Conservation (phyloP, 2,113 vertebrate species). For the Glaucomys volans region DNA sequence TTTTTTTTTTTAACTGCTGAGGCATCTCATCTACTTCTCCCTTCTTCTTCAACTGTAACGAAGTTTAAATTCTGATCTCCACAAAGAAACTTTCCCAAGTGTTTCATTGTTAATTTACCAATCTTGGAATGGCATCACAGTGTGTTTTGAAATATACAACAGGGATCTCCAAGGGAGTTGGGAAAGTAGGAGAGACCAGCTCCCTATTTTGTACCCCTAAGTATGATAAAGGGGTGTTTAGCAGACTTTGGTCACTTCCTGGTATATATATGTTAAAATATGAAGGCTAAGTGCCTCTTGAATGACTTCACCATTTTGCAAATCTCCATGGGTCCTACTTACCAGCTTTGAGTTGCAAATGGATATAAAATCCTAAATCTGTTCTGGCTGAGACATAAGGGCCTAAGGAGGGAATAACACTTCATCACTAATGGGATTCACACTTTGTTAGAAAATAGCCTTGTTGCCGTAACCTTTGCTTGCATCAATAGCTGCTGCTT, state of each 20-base stretch:
- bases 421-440: slow-evolving; percentile 49
- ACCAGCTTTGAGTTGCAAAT: slow-evolving; percentile 43
- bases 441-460: slow-evolving; percentile 63
- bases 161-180: neutral
- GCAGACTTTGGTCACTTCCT: slow-evolving; percentile 22
- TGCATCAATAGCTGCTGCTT: slow-evolving; percentile 45
- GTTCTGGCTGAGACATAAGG: neutral
- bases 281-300: slow-evolving; percentile 20
- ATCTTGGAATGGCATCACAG: neutral
- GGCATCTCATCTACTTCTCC: neutral
- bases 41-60: slow-evolving; percentile 58
- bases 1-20: neutral
- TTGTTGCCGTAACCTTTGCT: slow-evolving; percentile 68
- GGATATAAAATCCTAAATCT: neutral
- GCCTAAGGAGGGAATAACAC: neutral
- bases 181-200: neutral
- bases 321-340: neutral
- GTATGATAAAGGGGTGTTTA: neutral
- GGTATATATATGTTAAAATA: slow-evolving; percentile 39
- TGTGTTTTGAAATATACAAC: slow-evolving; percentile 48
- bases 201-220: slow-evolving; percentile 27
- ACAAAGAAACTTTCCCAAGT: slow-evolving; percentile 43
- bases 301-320: slow-evolving; percentile 50
- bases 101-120: neutral
- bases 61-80: slow-evolving; percentile 48